Percentiles rank a stretch among this genome's conserved stretches.
Conservation (phyloP, 2,888 invertebrate species). For the Leptinotarsa rubiginosa region DNA sequence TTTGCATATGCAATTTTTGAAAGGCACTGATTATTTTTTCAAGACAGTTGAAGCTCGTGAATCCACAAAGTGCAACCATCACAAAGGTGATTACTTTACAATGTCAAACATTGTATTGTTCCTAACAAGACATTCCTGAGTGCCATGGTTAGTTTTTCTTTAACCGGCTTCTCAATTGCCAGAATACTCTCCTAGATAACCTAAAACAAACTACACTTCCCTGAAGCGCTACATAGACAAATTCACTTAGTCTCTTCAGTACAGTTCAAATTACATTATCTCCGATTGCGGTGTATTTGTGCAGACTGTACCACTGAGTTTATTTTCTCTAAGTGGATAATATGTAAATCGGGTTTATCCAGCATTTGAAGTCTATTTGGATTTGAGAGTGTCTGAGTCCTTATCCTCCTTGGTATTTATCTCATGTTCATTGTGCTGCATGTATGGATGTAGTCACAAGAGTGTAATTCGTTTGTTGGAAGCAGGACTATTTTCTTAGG, state of each 20-base stretch:
- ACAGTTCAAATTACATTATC: conserved; percentile 24
- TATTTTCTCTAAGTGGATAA: conserved; percentile 45
- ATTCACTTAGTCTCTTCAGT: conserved; percentile 33
- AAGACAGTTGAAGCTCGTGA: too few relatives aligned
- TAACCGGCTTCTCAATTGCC: conserved; percentile 7
- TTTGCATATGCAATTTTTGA: too few relatives aligned
- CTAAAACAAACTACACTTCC: conserved; percentile 1
- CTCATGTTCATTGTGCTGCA: conserved; percentile 3
- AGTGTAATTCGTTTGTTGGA: background rate
- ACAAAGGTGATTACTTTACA: background rate
- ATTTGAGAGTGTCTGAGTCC: conserved; percentile 27
- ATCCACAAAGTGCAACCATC: too few relatives aligned
- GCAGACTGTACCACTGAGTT: conserved; percentile 42
- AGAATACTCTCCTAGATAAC: background rate
- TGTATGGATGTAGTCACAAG: background rate
- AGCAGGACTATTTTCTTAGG: background rate
- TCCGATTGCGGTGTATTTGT: conserved; percentile 34
- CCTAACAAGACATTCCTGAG: background rate
- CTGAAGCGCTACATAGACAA: conserved; percentile 8
- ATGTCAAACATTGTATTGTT: background rate
- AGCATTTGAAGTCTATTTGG: conserved; percentile 38
- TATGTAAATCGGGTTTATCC: conserved; percentile 44
- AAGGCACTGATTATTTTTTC: too few relatives aligned
- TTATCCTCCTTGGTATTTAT: conserved; percentile 25
- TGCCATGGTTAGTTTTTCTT: background rate